Evolutionary conservation across 2,888 invertebrate genomes (phyloP).

Genomic region (Polyploca ridens): DNA sequence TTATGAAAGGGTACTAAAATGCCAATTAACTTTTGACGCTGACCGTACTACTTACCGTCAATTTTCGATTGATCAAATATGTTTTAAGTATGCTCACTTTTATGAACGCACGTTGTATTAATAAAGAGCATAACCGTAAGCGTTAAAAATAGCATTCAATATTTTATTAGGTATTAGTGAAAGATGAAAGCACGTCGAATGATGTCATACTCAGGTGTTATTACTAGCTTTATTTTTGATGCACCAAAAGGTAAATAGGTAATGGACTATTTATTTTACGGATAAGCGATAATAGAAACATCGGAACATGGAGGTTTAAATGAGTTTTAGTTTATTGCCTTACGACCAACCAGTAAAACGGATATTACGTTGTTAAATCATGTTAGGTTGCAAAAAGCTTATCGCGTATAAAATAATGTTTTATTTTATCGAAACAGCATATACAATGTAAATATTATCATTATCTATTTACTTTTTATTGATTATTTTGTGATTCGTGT

Average conservation of each 20-base stretch:
- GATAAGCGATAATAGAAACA: slow-evolving; percentile 19
- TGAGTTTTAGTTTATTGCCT: slow-evolving; percentile 20
- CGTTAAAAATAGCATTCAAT: no score
- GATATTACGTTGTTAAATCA: not conserved
- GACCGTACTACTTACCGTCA: no score
- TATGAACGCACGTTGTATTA: no score
- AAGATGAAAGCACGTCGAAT: not conserved
- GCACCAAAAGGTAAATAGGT: not conserved
- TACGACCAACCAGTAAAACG: not conserved
- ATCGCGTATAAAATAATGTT: not conserved
- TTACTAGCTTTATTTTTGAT: not conserved
- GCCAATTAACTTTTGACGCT: no score
- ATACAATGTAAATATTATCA: not conserved
- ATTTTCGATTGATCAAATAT: no score
- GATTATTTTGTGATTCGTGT: no score
- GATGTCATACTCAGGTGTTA: not conserved
- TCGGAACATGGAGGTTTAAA: slow-evolving; percentile 28
- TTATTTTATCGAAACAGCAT: not conserved
- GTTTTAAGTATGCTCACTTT: no score
- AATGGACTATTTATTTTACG: not conserved
- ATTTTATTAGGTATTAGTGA: not conserved
- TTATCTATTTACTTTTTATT: no score
- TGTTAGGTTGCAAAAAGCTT: not conserved
- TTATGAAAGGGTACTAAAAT: no score
- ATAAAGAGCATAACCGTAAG: no score